Percentiles rank a stretch among this genome's conserved stretches.
Conservation (phyloP, 2,113 vertebrate genomes). For the Pachycephala philippinensis region DNA sequence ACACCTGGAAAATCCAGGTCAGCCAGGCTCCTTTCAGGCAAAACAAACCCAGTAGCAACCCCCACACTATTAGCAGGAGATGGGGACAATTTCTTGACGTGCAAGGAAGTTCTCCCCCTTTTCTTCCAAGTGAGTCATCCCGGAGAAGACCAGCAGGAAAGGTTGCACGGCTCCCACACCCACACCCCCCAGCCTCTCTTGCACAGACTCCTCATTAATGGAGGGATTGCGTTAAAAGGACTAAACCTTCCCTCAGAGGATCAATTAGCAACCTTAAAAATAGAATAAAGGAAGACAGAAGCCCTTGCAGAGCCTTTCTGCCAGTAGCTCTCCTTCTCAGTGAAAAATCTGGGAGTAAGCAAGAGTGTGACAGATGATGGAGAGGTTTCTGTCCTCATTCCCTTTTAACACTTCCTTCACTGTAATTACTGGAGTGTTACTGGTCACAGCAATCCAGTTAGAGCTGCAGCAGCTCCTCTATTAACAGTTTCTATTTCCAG, state of each 20-base stretch:
- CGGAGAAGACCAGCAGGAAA: neutral
- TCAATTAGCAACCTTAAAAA: constrained; percentile 64
- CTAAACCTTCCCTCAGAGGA: constrained; percentile 39
- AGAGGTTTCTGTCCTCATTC: neutral
- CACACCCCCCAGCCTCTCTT: neutral
- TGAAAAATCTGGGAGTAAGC: constrained; percentile 42
- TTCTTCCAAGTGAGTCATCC: neutral
- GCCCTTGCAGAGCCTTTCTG: constrained; percentile 27
- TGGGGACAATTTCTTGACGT: rapidly evolving
- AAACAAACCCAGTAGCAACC: neutral
- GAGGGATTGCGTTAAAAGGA: neutral
- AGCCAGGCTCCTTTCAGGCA: neutral
- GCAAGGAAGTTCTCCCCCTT: neutral
- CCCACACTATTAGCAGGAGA: neutral
- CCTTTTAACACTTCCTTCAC: constrained; percentile 25
- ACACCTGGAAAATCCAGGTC: constrained; percentile 1
- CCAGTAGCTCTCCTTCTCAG: neutral
- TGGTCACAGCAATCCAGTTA: constrained; percentile 16
- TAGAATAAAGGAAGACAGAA: constrained; percentile 32
- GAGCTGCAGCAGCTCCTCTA: constrained; percentile 21
- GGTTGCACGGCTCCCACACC: constrained; percentile 1
- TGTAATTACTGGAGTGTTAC: constrained; percentile 37
- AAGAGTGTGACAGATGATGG: neutral
- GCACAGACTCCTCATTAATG: neutral
- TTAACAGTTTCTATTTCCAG: constrained; percentile 31